phyloP scores from a whole-genome alignment of 2,888 invertebrate species.

The Pterostichus madidus region DNA sequence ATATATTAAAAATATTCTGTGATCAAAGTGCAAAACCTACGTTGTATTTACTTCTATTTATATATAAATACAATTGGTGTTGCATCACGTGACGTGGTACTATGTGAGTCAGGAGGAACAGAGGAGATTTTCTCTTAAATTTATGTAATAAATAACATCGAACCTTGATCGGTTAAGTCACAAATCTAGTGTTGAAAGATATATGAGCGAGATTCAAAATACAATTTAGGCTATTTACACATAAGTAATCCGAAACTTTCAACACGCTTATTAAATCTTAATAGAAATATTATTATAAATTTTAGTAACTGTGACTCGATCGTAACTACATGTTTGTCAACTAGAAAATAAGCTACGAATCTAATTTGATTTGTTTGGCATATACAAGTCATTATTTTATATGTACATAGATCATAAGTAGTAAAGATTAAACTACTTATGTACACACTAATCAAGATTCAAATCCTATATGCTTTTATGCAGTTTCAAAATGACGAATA shows the following conservation, averaged over 20 bases:
- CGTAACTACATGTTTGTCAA: conserved; percentile 12
- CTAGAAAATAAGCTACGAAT: conserved; percentile 55
- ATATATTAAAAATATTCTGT: conserved; percentile 57
- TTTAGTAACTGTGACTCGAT: conserved; percentile 44
- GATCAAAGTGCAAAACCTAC: conserved; percentile 61
- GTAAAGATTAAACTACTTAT: conserved; percentile 52
- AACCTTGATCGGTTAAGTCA: conserved; percentile 44
- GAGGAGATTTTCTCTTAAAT: conserved; percentile 39
- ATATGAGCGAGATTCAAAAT: conserved; percentile 59
- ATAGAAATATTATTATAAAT: conserved; percentile 40
- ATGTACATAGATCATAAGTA: conserved; percentile 55
- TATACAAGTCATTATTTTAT: conserved; percentile 56
- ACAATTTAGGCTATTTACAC: conserved; percentile 51
- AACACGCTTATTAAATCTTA: conserved; percentile 36
- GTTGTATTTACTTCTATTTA: conserved; percentile 49
- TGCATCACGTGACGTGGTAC: conserved; percentile 47
- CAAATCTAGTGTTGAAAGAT: conserved; percentile 57
- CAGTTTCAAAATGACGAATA: conserved; percentile 73
- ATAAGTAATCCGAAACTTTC: conserved; percentile 38
- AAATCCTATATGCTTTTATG: conserved; percentile 76
- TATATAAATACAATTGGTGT: conserved; percentile 59
- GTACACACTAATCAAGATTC: conserved; percentile 68
- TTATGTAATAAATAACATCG: conserved; percentile 43
- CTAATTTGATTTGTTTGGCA: conserved; percentile 61
- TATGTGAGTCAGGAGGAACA: conserved; percentile 33